Evolutionary conservation across 64 coral and sea anemone genomes (phyloP).

Genomic region (Anthopleura sola): DNA sequence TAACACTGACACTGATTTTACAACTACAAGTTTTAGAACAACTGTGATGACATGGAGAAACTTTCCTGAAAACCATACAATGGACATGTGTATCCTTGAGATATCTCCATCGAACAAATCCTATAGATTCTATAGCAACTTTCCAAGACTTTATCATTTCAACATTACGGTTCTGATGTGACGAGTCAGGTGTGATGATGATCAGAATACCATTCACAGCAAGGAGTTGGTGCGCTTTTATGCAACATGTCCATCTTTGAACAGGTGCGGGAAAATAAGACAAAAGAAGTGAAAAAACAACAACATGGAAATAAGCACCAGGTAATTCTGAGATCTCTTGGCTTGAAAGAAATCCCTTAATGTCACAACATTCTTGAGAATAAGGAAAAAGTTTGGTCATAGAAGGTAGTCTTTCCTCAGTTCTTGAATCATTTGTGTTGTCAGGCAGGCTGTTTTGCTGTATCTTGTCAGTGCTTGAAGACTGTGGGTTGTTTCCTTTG

Average conservation of each 20-base stretch:
- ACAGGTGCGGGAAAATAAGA: slow-evolving; percentile 80
- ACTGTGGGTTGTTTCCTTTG: background rate
- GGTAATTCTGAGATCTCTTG: slow-evolving; percentile 16
- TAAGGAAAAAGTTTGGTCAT: background rate
- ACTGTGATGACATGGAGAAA: slow-evolving; percentile 67
- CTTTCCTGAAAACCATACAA: slow-evolving; percentile 94
- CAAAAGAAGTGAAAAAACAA: slow-evolving; percentile 82
- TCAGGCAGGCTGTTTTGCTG: background rate
- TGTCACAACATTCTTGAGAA: background rate
- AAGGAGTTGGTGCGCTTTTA: slow-evolving; percentile 69
- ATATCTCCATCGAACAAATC: slow-evolving; percentile 88
- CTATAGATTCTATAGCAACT: slow-evolving; percentile 70
- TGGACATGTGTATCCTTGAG: slow-evolving; percentile 84
- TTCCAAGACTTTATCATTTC: slow-evolving; percentile 95
- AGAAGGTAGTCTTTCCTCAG: background rate
- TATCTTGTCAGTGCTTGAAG: background rate
- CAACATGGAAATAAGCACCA: slow-evolving; percentile 43
- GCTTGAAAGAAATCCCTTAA: background rate
- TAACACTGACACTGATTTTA: background rate
- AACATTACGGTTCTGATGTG: slow-evolving; percentile 85
- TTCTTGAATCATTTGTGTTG: background rate
- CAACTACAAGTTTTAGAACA: slow-evolving; percentile 26
- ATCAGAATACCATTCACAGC: slow-evolving; percentile 69
- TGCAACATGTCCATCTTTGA: slow-evolving; percentile 83
- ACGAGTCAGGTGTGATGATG: slow-evolving; percentile 88